Base-by-base conservation (phyloP, 2,888 invertebrate genomes). In the Drosophila vallismaia region DNA sequence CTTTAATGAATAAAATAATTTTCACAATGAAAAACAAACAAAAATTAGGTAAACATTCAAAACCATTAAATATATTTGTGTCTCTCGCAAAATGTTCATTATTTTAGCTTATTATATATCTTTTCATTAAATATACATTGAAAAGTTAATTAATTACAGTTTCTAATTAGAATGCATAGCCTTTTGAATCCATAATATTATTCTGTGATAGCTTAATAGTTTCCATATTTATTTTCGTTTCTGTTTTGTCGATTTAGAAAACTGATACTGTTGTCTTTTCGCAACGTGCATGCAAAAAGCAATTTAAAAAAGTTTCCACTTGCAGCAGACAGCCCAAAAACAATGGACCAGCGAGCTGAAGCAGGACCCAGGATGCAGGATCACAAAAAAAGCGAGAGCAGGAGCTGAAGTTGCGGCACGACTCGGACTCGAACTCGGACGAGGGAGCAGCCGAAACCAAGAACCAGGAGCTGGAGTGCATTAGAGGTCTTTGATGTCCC, bases 251-350 rank as follows among this genome's bases (percentile, higher is more conserved):
- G 40, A 36, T 33, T 24, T 14, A 14, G n/a, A 6, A 6, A 12
- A 36, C 10, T n/a, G 29, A 54, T 44, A 12, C 29, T 40, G 14
- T 19, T 29, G 40, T 19, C 10, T n/a, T 29, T 44, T 10, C 42
- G 19, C 10, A 6, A 29, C 9, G 33, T 33, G 54, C 33, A 51
- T 56, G 56, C 63, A 53, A 68, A 63, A n/a, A 58, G 62, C 62
- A 68, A 68, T 49, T 63, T 50, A 40, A 48, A 68, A 68, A 53
- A 63, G 68, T 57, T 68, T 57, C 63, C 56, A 68, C 63, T 52
- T 56, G 31, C 29, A n/a, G 36, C 53, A 44, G 50, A 45, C 57
- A n/a, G n/a, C 19, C 36, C 36, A 36, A 36, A 36, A 36, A 36
- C 36, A 36, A 36, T 36, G 36, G 36, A 36, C 36, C 36, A 36